Evolutionary conservation across 2,888 invertebrate species (phyloP).

Genomic region (Glomeris marginata): DNA sequence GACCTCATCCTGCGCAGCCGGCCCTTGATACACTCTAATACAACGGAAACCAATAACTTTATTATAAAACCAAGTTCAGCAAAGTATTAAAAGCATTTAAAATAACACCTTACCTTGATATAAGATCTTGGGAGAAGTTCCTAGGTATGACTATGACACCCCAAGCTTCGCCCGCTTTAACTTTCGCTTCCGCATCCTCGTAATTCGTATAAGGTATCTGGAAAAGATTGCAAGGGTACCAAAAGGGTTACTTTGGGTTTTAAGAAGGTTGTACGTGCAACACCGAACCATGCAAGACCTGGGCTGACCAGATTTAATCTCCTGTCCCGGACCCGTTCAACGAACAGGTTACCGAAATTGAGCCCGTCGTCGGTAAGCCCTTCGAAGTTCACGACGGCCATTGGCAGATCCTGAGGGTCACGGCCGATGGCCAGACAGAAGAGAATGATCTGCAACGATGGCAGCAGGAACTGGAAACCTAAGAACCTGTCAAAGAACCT

Average conservation of each 20-base stretch:
- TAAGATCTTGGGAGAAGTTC: slow-evolving; percentile 14
- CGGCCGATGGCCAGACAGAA: slow-evolving; percentile 27
- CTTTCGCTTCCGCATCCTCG: slow-evolving; percentile 52
- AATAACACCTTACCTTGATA: slow-evolving; percentile 11
- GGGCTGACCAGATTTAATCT: too few species aligned
- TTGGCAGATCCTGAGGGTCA: slow-evolving; percentile 24
- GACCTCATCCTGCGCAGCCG: slow-evolving; percentile 71
- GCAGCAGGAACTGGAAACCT: slow-evolving; percentile 31
- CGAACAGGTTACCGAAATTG: slow-evolving; percentile 9
- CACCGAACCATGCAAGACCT: too few species aligned
- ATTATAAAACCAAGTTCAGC: background rate
- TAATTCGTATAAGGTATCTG: slow-evolving; percentile 41
- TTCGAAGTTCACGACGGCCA: slow-evolving; percentile 32
- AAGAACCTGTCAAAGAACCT: slow-evolving; percentile 24
- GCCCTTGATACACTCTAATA: slow-evolving; percentile 51
- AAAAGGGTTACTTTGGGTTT: background rate
- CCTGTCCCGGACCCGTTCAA: too few species aligned
- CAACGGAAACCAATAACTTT: background rate
- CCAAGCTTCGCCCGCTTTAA: slow-evolving; percentile 41
- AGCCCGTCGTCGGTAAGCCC: slow-evolving; percentile 7
- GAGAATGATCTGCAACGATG: slow-evolving; percentile 31
- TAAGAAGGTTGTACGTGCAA: background rate
- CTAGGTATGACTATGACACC: slow-evolving; percentile 12
- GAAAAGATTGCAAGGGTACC: too few species aligned
- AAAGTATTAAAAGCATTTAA: background rate